Base-by-base conservation (phyloP, 2,888 invertebrate species). In the Chymomyza fuscimana region DNA sequence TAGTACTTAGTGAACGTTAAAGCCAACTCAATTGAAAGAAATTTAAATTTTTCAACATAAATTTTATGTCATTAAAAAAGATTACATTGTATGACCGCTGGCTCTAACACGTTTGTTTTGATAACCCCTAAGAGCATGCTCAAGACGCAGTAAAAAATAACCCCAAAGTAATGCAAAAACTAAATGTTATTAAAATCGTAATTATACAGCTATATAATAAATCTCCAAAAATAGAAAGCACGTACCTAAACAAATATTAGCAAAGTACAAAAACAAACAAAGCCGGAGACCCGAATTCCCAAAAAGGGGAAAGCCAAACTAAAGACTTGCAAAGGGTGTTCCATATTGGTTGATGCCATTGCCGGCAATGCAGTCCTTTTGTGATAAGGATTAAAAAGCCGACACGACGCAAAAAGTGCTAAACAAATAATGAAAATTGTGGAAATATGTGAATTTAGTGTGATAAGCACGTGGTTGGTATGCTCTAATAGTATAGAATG, bases 341-440 rank as follows among this genome's bases (percentile, higher is more conserved):
- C 50, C 32, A 32, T 32, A 32, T 32, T 32, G 32, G 59, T 29
- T 50, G 51, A 25, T 25, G 25, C 25, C 25, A 15, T 51, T 15
- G 51, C 51, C 51, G 52, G 52, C 15, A 54, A 19, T 54, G 19
- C 19, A 12, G 19, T 16, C 7, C 16, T 72, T 73, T 67, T 66
- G 78, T 76, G 87, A 76, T 87, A 86, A 81, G 86, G 85, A 86
- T 85, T 87, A 80, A 87, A 81, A 79, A 86, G 80, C 80, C 86
- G 87, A 72, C 68, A 70, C 68, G 73, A 61, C 64, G 63, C 69
- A 68, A 69, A 87, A 83, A 87, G 88, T 86, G 88, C 85, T 80
- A 86, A 86, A 71, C 65, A 85, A 85, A 85, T 79, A 85, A 9
- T 46, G 62, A 62, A 87, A 87, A 80, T 70, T 81, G 74, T 65